phyloP scores from a whole-genome alignment of 2,113 vertebrate species.

The Fulmarus glacialis region DNA sequence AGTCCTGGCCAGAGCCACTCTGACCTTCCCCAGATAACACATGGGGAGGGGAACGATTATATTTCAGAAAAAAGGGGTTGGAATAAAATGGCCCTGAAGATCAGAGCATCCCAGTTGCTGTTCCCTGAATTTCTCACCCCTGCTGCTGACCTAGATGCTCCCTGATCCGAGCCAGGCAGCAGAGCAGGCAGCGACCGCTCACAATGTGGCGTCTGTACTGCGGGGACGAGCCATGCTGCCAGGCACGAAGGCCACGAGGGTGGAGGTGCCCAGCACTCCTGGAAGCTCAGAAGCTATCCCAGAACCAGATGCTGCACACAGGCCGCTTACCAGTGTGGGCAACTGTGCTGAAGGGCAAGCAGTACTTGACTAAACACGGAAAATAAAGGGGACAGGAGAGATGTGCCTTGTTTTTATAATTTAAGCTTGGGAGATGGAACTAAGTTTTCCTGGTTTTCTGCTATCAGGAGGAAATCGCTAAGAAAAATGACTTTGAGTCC shows the following conservation, averaged over 20 bases:
- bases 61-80: background rate
- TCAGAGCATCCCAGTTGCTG: background rate
- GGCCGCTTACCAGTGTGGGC: background rate
- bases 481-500: background rate
- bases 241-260: background rate
- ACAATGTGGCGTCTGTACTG: constrained; percentile 20
- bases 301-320: background rate
- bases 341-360: background rate
- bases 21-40: background rate
- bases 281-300: background rate
- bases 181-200: background rate
- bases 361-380: background rate
- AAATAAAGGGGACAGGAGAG: background rate
- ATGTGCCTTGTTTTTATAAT: background rate
- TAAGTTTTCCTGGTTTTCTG: background rate
- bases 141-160: constrained; percentile 55
- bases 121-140: background rate
- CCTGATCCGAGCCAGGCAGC: constrained; percentile 11
- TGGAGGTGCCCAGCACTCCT: background rate
- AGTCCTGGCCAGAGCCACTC: background rate
- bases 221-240: background rate
- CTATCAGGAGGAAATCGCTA: background rate
- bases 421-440: background rate
- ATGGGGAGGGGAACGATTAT: background rate
- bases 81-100: background rate